These are phyloP conservation scores for Brachynemurus nebulosus DNA, from an alignment of 2,888 invertebrate species.

Conservation along the genomic window DNA sequence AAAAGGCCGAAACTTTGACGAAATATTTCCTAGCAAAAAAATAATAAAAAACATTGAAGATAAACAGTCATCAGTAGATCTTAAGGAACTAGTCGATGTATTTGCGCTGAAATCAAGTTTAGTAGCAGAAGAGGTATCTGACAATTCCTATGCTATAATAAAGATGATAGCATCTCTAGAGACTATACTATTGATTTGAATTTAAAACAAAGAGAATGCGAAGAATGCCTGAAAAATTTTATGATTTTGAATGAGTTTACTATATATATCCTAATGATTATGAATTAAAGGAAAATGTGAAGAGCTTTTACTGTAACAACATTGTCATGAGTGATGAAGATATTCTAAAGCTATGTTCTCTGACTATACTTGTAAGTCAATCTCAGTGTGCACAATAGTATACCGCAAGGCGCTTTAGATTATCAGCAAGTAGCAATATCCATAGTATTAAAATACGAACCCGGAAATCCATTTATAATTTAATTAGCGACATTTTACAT, in stretches of 20 bases:
- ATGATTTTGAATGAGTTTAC: neutral
- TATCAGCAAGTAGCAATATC: constrained; percentile 2
- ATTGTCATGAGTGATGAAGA: neutral
- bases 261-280: neutral
- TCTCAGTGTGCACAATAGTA: constrained; percentile 1
- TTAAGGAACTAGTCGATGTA: neutral
- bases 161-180: neutral
- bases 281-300: neutral
- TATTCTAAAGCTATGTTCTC: neutral
- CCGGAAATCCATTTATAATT: neutral
- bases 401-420: neutral
- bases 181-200: neutral
- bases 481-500: neutral
- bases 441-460: neutral
- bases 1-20: constrained; percentile 13
- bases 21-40: constrained; percentile 13
- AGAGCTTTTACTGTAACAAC: neutral
- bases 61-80: neutral
- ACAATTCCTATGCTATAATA: neutral
- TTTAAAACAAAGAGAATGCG: neutral
- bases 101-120: neutral
- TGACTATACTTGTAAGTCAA: neutral
- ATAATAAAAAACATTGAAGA: neutral
- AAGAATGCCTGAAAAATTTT: neutral
- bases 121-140: neutral